A percentile compares a stretch with the other conserved stretches of the same genome.
Conservation (phyloP, 2,888 invertebrate genomes). For the Coenonympha arcania region DNA sequence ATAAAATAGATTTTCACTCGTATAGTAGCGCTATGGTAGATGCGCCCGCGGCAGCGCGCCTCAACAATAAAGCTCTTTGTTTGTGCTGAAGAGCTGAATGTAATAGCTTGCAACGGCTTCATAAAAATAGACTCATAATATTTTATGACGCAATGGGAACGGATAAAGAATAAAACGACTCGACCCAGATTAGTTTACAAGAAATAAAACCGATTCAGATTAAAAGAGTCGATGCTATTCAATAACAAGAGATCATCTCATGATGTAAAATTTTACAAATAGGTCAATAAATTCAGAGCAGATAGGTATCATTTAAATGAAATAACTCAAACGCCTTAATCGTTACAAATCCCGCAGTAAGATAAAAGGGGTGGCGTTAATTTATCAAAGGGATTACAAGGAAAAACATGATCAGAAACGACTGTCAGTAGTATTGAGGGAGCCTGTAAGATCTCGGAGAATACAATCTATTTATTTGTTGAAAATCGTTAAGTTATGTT, state of each 20-base stretch:
- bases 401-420: constrained; percentile 19
- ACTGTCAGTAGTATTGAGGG: constrained; percentile 7
- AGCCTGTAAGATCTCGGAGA: neutral
- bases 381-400: constrained; percentile 25
- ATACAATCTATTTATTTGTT: neutral
- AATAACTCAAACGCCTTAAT: constrained; percentile 12
- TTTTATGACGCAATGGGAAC: constrained; percentile 55
- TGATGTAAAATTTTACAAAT: neutral
- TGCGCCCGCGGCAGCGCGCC: constrained; percentile 55
- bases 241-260: neutral
- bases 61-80: constrained; percentile 68
- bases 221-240: neutral
- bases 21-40: constrained; percentile 27
- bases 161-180: neutral
- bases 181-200: too few relatives aligned
- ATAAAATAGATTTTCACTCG: neutral
- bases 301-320: constrained; percentile 12
- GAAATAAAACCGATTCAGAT: too few relatives aligned
- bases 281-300: neutral
- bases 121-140: constrained; percentile 70
- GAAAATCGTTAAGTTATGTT: neutral
- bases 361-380: constrained; percentile 31
- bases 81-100: constrained; percentile 70
- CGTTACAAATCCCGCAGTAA: constrained; percentile 8
- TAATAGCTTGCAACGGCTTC: constrained; percentile 72